A percentile compares a stretch with the other conserved stretches of the same genome.
These are phyloP conservation scores for Glossophaga mutica DNA, from an alignment of 2,797 vertebrate genomes.

Conservation along the genomic window DNA sequence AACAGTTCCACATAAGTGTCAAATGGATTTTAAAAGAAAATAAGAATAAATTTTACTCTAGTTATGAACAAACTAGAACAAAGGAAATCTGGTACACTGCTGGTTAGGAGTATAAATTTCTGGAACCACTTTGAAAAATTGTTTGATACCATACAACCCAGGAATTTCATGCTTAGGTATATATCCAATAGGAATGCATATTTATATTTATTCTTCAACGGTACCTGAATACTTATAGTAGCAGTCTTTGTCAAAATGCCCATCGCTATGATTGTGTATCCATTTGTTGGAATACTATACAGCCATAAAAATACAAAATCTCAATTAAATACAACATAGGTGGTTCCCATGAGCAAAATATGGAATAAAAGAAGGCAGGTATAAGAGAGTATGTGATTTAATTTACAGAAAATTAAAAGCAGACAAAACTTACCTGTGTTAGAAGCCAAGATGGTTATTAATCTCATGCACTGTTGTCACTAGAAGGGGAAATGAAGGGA, in stretches of 20 bases:
- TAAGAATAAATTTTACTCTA: neutral
- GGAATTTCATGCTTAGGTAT: neutral
- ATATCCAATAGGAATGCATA: neutral
- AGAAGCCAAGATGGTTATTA: neutral
- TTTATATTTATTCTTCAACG: neutral
- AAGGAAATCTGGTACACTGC: neutral
- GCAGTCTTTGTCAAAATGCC: neutral
- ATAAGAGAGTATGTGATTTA: neutral
- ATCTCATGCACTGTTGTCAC: neutral
- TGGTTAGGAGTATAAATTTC: neutral
- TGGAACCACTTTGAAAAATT: neutral
- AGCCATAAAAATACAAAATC: neutral
- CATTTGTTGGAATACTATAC: neutral
- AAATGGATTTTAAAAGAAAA: neutral
- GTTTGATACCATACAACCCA: neutral
- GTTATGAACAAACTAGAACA: neutral
- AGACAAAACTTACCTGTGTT: neutral
- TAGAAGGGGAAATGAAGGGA: neutral
- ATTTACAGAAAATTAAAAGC: slow-evolving; percentile 1
- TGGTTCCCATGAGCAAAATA: neutral
- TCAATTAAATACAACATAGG: neutral
- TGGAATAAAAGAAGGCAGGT: neutral
- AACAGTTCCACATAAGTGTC: neutral
- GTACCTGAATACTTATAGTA: neutral
- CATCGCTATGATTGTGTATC: neutral